Base-by-base conservation (phyloP, 1,140 invertebrate species). In the Trinorchestia longiramus region DNA sequence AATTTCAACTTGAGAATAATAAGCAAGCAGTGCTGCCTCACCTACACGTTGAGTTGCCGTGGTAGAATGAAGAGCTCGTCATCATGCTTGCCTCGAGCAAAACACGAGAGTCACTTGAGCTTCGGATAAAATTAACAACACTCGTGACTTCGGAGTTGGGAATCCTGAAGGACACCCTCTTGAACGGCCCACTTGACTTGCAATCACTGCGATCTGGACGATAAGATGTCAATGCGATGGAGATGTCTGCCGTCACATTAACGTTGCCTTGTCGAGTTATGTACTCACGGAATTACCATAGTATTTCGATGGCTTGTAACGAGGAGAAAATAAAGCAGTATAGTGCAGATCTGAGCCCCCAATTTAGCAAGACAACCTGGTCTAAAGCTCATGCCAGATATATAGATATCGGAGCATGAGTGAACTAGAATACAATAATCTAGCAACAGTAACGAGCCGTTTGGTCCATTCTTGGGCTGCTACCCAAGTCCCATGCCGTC, bases 151-250 rank as follows among this genome's bases (percentile, higher is more conserved):
- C 8, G 28, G 28, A 77, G 11, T 36, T 77, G 62, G 62, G 62
- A 77, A 77, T 77, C 28, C 62, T 77, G 62, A 28, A 77, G 62
- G 62, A 77, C 62, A 28, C 8, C 47, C 62, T 23, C 62, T 77
- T 77, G 62, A 77, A 28, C 62, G 3, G 62, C 28, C 62, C 62
- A 77, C 62, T 77, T 77, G 62, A 77, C 62, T 77, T 28, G 62
- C 28, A 77, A 96, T 95, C 96, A 95, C 96, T 77, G 95, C 90
- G 41, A 95, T 95, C 88, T 96, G 1, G 57, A 91, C 87, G 43
- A 96, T 96, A 17, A 28, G 95, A 15, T 44, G 95, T 28, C 62
- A 19, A 19, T 19, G 62, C 62, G 62, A 3, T 77, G 28, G 8
- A 77, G 62, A 77, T 77, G 62, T 15, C 62, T 77, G 62, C 15